Percentiles rank a stretch among this genome's conserved stretches.
phyloP scores from a whole-genome alignment of 2,113 vertebrate species.

The Python bivittatus region DNA sequence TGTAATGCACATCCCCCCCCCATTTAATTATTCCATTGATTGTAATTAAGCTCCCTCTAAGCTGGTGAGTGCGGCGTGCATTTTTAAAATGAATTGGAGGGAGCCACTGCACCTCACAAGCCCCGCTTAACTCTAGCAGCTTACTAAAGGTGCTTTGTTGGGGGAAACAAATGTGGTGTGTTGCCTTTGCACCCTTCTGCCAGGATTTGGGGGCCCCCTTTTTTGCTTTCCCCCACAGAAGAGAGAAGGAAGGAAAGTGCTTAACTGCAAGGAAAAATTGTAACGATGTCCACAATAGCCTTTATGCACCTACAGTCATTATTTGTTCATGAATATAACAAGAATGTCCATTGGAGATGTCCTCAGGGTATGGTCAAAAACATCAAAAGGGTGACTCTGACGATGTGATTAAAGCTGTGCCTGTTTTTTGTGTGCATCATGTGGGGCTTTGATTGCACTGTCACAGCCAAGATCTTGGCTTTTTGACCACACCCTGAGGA shows the following conservation, averaged over 20 bases:
- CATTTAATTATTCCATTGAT: constrained; percentile 70
- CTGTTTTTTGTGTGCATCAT: background rate
- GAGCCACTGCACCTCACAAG: constrained; percentile 48
- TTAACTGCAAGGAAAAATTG: background rate
- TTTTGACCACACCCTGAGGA: background rate
- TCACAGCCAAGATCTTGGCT: background rate
- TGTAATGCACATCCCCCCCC: constrained; percentile 62
- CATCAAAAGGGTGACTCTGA: background rate
- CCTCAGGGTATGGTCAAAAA: background rate
- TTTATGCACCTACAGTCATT: background rate
- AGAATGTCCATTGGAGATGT: too few species aligned
- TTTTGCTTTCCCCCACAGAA: background rate
- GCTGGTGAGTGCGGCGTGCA: constrained; percentile 48
- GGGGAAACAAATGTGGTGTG: constrained; percentile 30
- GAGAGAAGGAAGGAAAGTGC: background rate
- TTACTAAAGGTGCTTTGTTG: constrained; percentile 43
- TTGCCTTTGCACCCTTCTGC: background rate
- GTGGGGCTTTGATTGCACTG: background rate
- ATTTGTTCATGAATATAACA: too few species aligned
- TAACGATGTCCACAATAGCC: background rate
- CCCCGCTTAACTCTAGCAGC: constrained; percentile 36
- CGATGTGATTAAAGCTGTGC: background rate
- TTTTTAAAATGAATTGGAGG: constrained; percentile 65
- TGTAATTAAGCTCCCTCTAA: constrained; percentile 68
- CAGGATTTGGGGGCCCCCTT: background rate